Evolutionary conservation across 2,888 invertebrate species (phyloP).

Genomic region (Rutpela maculata): DNA sequence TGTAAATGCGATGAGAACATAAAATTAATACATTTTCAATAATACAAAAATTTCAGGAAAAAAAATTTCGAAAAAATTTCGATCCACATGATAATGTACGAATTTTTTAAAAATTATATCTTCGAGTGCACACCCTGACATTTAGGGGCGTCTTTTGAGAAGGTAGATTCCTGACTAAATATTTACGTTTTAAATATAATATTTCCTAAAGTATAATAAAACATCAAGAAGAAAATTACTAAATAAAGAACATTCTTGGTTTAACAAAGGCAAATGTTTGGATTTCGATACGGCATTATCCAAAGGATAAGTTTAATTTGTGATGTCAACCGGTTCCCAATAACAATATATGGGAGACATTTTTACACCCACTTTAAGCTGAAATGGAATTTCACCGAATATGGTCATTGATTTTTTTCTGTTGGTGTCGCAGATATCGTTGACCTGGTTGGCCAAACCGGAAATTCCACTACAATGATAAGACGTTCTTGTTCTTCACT

Average conservation of each 20-base stretch:
- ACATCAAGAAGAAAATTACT: constrained; percentile 13
- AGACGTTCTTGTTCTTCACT: constrained; percentile 11
- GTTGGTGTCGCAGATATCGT: constrained; percentile 20
- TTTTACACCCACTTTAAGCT: constrained; percentile 33
- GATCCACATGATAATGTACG: too few relatives aligned
- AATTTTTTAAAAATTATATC: too few relatives aligned
- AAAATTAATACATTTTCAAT: too few relatives aligned
- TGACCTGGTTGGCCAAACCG: constrained; percentile 32
- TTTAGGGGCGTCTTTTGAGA: too few relatives aligned
- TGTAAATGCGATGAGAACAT: too few relatives aligned
- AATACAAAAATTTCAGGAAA: too few relatives aligned
- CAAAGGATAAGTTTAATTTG: background rate
- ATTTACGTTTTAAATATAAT: background rate
- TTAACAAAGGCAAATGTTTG: background rate
- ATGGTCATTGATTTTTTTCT: constrained; percentile 29
- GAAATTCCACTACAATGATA: constrained; percentile 27
- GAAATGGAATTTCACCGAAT: constrained; percentile 16
- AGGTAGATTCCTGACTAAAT: too few relatives aligned
- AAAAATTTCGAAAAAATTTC: too few relatives aligned
- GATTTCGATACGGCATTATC: background rate
- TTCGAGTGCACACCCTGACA: too few relatives aligned
- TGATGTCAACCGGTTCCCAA: constrained; percentile 7
- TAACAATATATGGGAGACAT: constrained; percentile 29
- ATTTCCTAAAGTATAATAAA: constrained; percentile 1
- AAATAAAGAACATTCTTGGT: background rate